Conservation (phyloP, 2,113 vertebrate species). For the Callorhinus ursinus region DNA sequence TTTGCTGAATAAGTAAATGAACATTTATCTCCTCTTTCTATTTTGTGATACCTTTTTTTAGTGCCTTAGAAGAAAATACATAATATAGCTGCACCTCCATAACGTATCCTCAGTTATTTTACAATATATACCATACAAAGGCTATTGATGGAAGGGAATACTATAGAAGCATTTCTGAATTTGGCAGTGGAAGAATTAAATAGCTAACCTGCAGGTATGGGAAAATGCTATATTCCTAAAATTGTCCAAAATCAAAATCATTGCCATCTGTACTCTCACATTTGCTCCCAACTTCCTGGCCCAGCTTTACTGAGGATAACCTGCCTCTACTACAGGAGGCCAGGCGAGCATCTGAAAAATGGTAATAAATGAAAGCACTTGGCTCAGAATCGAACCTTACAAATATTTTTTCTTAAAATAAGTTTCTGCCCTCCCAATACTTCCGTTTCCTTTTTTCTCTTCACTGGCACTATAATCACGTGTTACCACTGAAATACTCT, state of each 20-base stretch:
- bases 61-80: not conserved
- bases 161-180: not conserved
- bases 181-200: not conserved
- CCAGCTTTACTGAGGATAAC: not conserved
- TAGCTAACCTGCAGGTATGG: not conserved
- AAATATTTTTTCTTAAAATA: not conserved
- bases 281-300: not conserved
- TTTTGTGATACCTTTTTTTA: not conserved
- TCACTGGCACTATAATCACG: not conserved
- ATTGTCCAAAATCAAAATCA: not conserved
- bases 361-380: not conserved
- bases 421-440: not conserved
- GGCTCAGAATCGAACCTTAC: not conserved
- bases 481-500: not conserved
- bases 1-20: not conserved
- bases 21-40: not conserved
- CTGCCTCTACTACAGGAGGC: not conserved
- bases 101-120: not conserved
- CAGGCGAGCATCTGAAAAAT: not conserved
- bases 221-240: slow-evolving; percentile 26
- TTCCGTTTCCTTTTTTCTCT: not conserved
- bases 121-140: not conserved
- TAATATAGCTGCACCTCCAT: not conserved
- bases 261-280: not conserved
- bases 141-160: not conserved